Evolutionary conservation across 92 coral and sea anemone genomes (phyloP).

Genomic region (Blastomussa wellsi): DNA sequence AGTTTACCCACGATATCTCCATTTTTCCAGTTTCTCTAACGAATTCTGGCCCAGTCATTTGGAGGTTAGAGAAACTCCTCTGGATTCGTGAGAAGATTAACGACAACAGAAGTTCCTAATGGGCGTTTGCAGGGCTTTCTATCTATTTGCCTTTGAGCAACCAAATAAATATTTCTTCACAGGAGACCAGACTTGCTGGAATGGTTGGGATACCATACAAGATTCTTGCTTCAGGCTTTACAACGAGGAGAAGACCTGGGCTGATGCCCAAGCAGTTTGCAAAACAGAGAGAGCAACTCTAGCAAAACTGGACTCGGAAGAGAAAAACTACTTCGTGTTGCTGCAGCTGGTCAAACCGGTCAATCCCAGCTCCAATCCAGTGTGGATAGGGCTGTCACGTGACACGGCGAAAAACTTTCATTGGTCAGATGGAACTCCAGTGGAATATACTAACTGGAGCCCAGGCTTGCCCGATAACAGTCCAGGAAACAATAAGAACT

Average conservation of each 20-base stretch:
- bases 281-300: constrained; percentile 17
- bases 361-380: constrained; percentile 17
- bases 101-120: no score
- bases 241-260: constrained; percentile 30
- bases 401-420: constrained; percentile 17
- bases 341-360: constrained; percentile 30
- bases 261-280: constrained; percentile 6
- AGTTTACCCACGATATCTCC: no score
- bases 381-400: constrained; percentile 51
- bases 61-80: no score
- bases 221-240: constrained; percentile 32
- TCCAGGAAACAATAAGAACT: constrained; percentile 30
- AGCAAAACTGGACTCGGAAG: constrained; percentile 31
- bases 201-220: constrained; percentile 31
- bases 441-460: constrained; percentile 42
- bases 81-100: no score
- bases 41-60: no score
- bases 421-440: constrained; percentile 41
- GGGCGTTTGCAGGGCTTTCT: no score
- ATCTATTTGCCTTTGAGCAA: no score
- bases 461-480: constrained; percentile 25
- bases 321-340: constrained; percentile 41
- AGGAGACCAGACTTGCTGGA: constrained; percentile 49
- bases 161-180: not conserved
- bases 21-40: no score